These are phyloP conservation scores for Mus pahari DNA, from an alignment of 2,113 vertebrate genomes.

Conservation along the genomic window DNA sequence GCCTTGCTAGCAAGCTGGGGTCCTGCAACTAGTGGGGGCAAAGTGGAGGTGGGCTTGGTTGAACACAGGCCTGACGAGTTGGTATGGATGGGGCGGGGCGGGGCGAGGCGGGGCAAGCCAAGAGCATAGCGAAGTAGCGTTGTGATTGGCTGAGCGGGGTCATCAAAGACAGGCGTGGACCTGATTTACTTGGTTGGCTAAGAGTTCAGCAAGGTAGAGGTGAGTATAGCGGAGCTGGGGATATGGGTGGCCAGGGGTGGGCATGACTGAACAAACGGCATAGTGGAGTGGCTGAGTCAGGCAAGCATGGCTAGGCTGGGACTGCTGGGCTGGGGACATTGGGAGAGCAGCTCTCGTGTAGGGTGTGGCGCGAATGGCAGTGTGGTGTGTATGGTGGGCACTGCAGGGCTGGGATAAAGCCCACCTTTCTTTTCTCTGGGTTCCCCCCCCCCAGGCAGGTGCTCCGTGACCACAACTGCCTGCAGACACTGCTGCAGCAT, in stretches of 20 bases:
- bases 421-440: not conserved
- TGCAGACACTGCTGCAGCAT: conserved; percentile 97
- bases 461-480: conserved; percentile 96
- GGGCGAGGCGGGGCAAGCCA: not conserved
- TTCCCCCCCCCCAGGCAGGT: conserved; percentile 88
- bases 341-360: not conserved
- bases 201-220: not conserved
- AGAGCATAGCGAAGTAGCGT: not conserved
- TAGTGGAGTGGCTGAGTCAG: no score
- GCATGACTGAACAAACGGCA: no score
- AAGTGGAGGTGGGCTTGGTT: not conserved
- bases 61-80: not conserved
- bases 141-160: not conserved
- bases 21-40: no score
- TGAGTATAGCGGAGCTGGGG: not conserved
- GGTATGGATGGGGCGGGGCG: no score
- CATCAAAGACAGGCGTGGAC: not conserved
- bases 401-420: no score
- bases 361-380: not conserved
- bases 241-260: not conserved
- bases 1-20: not conserved
- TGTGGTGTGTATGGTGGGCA: no score
- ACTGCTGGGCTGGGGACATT: not conserved
- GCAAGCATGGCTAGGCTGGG: not conserved
- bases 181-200: not conserved